Conservation (phyloP, 2,797 vertebrate species). For the Streptopelia turtur region DNA sequence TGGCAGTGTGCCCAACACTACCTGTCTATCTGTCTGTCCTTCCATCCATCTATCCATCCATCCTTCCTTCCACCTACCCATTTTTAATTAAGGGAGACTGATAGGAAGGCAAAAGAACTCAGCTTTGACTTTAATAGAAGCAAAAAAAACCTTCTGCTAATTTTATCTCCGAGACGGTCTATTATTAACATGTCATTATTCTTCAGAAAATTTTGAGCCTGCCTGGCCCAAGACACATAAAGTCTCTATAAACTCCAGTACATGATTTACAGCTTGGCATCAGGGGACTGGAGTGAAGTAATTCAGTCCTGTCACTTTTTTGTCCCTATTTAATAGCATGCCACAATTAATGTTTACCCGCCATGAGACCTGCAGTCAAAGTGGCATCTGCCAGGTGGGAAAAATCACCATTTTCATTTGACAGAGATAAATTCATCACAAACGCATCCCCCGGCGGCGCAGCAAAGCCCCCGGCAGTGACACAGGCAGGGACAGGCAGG, state of each 20-base stretch:
- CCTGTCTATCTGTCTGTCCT: accelerated
- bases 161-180: not conserved
- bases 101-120: not conserved
- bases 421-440: not conserved
- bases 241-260: not conserved
- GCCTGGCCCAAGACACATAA: not conserved
- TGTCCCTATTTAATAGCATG: not conserved
- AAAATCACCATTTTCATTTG: not conserved
- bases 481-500: not conserved
- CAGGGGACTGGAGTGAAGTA: not conserved
- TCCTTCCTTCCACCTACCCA: not conserved
- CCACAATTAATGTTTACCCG: not conserved
- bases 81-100: too few relatives aligned
- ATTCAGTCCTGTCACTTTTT: not conserved
- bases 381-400: not conserved
- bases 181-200: not conserved
- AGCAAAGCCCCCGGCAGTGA: accelerated
- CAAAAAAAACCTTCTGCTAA: not conserved
- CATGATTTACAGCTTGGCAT: not conserved
- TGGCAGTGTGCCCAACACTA: accelerated
- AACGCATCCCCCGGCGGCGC: not conserved
- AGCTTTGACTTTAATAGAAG: not conserved
- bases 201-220: not conserved
- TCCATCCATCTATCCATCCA: too few relatives aligned
- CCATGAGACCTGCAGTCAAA: not conserved